Evolutionary conservation across 2,888 invertebrate genomes (phyloP).

Genomic region (Drosophila pseudotalamancana): DNA sequence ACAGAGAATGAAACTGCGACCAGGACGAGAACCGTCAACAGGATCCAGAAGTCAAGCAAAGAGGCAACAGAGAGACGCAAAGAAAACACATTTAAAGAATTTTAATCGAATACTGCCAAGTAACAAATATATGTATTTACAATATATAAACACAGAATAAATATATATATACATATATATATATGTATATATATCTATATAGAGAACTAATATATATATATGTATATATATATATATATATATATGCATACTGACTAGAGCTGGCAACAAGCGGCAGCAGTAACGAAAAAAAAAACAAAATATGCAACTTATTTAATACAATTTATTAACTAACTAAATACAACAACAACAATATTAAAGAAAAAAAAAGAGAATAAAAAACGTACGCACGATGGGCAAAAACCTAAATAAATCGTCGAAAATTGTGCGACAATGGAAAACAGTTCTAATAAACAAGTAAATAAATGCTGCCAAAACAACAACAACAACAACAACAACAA

Average conservation of each 20-base stretch:
- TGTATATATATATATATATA: conserved; percentile 13
- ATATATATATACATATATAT: conserved; percentile 19
- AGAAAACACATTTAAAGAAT: conserved; percentile 65
- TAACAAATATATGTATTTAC: conserved; percentile 62
- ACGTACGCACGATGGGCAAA: conserved; percentile 21
- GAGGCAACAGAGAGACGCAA: conserved; percentile 15
- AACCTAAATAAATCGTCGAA: conserved; percentile 7
- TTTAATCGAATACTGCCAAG: conserved; percentile 78
- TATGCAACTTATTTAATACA: conserved; percentile 31
- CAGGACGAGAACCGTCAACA: not conserved
- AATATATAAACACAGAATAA: conserved; percentile 42
- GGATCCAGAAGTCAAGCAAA: not conserved
- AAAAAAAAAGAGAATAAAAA: too few relatives aligned
- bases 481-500: conserved; percentile 25
- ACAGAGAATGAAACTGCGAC: conserved; percentile 22
- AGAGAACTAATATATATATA: conserved; percentile 16
- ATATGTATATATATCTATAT: conserved; percentile 22
- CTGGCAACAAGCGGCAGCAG: conserved; percentile 12
- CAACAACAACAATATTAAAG: too few relatives aligned
- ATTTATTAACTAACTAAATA: not conserved
- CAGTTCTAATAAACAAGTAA: conserved; percentile 65
- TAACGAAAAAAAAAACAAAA: conserved; percentile 2
- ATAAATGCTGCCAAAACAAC: conserved; percentile 69
- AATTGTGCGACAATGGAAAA: conserved; percentile 23
- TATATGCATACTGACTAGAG: conserved; percentile 11